phyloP scores from a whole-genome alignment of 2,797 vertebrate species.

The Carduelis carduelis region DNA sequence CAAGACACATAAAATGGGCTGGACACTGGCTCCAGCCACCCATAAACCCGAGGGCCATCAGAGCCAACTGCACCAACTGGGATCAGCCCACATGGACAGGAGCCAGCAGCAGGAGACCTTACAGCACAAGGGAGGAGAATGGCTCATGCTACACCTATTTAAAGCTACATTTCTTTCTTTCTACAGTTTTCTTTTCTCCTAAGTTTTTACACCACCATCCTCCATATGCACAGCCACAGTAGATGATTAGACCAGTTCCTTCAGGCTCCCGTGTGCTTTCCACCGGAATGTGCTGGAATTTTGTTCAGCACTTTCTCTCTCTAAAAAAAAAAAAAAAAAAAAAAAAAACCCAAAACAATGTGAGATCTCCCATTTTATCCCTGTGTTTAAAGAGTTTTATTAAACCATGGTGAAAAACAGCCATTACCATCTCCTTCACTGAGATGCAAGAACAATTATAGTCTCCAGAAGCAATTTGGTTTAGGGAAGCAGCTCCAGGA shows the following conservation, averaged over 20 bases:
- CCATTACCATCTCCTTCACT: not conserved
- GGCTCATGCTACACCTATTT: not conserved
- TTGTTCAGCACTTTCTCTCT: not conserved
- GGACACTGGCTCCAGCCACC: not conserved
- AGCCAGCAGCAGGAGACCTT: not conserved
- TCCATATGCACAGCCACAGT: not conserved
- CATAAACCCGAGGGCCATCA: not conserved
- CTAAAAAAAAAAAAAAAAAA: no score
- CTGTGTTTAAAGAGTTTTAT: not conserved
- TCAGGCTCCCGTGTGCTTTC: not conserved
- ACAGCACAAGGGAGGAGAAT: not conserved
- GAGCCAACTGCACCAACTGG: not conserved
- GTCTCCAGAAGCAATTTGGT: not conserved
- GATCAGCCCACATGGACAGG: not conserved
- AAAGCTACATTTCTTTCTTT: not conserved
- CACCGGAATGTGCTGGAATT: not conserved
- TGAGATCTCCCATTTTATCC: not conserved
- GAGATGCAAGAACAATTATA: not conserved
- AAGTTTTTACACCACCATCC: not conserved
- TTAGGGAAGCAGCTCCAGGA: not conserved
- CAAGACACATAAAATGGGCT: not conserved
- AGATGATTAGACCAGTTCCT: not conserved
- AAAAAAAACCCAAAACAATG: no score
- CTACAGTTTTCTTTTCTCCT: not conserved
- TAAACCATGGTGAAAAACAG: not conserved